phyloP scores from a whole-genome alignment of 2,113 vertebrate species.

The Eurypyga helias region DNA sequence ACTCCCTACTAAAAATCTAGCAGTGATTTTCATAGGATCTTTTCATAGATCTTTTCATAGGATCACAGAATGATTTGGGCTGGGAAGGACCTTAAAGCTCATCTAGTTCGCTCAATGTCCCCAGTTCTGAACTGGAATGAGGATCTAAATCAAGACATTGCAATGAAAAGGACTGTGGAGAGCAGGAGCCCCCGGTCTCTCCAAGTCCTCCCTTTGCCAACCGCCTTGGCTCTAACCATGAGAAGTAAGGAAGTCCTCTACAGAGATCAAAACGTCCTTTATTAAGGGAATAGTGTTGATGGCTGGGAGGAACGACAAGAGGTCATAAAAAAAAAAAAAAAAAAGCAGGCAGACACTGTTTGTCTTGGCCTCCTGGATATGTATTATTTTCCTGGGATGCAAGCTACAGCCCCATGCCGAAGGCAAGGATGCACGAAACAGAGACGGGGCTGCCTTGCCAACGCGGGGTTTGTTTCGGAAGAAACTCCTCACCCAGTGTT shows the following conservation, averaged over 20 bases:
- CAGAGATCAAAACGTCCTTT: not conserved
- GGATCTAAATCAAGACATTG: not conserved
- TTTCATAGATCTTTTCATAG: not conserved
- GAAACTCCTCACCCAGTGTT: not conserved
- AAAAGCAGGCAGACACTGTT: constrained; percentile 23
- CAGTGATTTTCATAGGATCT: not conserved
- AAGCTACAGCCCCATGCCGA: not conserved
- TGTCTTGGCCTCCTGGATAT: constrained; percentile 3
- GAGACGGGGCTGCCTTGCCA: not conserved
- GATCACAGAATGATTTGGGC: too few relatives aligned
- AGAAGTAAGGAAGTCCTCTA: not conserved
- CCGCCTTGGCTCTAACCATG: not conserved
- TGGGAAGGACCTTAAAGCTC: not conserved
- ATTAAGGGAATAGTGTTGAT: not conserved
- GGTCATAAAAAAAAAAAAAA: not conserved
- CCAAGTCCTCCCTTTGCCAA: not conserved
- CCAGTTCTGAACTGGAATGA: not conserved
- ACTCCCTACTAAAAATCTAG: not conserved
- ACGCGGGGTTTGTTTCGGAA: not conserved
- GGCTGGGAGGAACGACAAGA: not conserved
- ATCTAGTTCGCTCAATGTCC: not conserved
- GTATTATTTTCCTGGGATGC: constrained; percentile 16
- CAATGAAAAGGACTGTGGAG: not conserved
- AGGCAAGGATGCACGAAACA: not conserved
- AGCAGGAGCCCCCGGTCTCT: not conserved